These are phyloP conservation scores for Hyperoplus immaculatus DNA, from an alignment of 2,797 vertebrate genomes.

Conservation along the genomic window DNA sequence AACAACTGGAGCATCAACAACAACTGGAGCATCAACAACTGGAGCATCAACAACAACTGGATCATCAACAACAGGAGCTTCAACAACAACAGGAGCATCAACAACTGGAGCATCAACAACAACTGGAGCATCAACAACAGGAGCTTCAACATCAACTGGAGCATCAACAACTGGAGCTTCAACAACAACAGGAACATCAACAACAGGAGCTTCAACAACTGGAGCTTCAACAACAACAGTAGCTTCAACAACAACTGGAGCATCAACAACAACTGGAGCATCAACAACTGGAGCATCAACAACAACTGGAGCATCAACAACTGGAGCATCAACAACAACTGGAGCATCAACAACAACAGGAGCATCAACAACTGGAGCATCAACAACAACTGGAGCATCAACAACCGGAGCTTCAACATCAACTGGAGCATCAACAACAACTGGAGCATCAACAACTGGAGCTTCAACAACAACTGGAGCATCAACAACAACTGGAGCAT, in stretches of 20 bases:
- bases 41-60: not conserved
- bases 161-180: not conserved
- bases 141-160: not conserved
- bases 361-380: not conserved
- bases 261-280: not conserved
- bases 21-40: not conserved
- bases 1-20: not conserved
- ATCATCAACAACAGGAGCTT: not conserved
- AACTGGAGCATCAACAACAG: not conserved
- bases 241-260: not conserved
- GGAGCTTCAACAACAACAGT: not conserved
- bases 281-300: not conserved
- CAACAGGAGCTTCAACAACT: not conserved
- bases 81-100: not conserved
- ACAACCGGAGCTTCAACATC: not conserved
- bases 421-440: too few species aligned
- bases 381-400: not conserved
- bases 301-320: not conserved
- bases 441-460: not conserved
- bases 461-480: not conserved
- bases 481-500: not conserved
- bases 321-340: not conserved
- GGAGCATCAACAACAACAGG: not conserved
- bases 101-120: not conserved
- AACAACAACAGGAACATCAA: not conserved